Conservation (phyloP, 2,113 vertebrate genomes). For the Syrmaticus mikado region DNA sequence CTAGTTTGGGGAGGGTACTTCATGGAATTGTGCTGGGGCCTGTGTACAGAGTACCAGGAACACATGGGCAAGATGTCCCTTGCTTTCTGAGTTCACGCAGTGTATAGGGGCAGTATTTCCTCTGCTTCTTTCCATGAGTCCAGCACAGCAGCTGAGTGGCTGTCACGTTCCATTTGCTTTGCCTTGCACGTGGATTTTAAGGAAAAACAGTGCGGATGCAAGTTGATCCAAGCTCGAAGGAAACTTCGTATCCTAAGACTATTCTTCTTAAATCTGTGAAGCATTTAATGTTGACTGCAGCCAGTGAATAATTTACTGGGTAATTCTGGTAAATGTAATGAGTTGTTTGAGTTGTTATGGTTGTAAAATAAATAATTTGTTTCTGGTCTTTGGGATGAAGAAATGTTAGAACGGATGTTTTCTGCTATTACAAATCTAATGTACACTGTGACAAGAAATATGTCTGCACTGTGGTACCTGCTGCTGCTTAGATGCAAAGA, state of each 20-base stretch:
- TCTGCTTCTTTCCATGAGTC: background rate
- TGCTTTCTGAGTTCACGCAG: background rate
- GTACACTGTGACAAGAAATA: background rate
- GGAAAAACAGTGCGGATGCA: background rate
- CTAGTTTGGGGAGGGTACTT: background rate
- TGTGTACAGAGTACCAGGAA: accelerated
- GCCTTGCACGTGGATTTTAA: background rate
- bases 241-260: background rate
- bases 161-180: background rate
- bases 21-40: background rate
- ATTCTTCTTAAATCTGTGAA: background rate
- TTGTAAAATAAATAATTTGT: background rate
- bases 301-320: background rate
- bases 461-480: background rate
- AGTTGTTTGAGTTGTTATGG: background rate
- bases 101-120: background rate
- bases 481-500: background rate
- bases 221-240: background rate
- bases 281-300: background rate
- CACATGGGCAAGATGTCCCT: background rate
- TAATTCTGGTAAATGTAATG: background rate
- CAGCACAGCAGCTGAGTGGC: background rate
- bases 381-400: background rate
- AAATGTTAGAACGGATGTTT: background rate
- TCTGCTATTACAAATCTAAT: background rate